Evolutionary conservation across 2,113 vertebrate species (phyloP).

Genomic region (Clarias batrachus): DNA sequence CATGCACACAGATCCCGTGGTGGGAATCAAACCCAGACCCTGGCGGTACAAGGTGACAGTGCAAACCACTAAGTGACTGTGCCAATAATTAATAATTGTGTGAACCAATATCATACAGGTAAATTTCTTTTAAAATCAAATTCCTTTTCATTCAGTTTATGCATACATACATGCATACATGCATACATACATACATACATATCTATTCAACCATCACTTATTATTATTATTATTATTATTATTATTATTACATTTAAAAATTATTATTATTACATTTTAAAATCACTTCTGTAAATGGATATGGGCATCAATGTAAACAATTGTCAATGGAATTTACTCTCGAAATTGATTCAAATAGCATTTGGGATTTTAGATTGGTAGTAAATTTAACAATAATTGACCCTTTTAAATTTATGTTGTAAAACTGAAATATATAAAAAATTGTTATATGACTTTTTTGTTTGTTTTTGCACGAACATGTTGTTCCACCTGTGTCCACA

Average conservation of each 20-base stretch:
- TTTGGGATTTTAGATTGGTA: background rate
- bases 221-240: no score
- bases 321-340: background rate
- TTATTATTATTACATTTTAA: no score
- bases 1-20: no score
- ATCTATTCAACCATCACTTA: no score
- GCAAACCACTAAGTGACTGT: no score
- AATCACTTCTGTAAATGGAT: background rate
- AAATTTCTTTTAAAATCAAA: background rate
- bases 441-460: background rate
- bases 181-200: no score
- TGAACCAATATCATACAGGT: background rate
- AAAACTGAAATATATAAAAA: background rate
- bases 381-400: background rate
- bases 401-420: no score
- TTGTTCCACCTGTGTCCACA: slow-evolving; percentile 3
- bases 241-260: no score
- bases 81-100: no score
- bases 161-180: background rate
- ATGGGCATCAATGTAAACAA: background rate
- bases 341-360: background rate
- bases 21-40: no score
- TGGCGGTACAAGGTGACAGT: no score
- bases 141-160: background rate
- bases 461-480: background rate